Conservation (phyloP, 2,888 invertebrate genomes). For the Nephrotoma guestfalica region DNA sequence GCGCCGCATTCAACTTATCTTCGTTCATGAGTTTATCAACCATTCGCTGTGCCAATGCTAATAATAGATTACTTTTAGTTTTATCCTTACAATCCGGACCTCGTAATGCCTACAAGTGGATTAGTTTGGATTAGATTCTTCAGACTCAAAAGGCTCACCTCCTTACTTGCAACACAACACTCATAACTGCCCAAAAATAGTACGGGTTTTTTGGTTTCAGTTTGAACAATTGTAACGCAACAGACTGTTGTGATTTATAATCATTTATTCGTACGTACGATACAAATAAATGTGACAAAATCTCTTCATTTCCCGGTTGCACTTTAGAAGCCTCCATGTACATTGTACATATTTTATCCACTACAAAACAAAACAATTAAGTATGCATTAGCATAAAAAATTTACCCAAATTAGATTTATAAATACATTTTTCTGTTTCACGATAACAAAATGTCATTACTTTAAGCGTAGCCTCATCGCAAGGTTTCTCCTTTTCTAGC, state of each 20-base stretch:
- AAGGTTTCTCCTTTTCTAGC: constrained; percentile 63
- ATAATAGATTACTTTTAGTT: constrained; percentile 50
- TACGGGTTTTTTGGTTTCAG: constrained; percentile 87
- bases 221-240: constrained; percentile 83
- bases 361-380: constrained; percentile 35
- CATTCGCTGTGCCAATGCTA: constrained; percentile 88
- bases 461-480: constrained; percentile 86
- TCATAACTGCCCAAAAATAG: constrained; percentile 98
- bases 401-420: not conserved
- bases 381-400: not conserved
- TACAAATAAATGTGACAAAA: constrained; percentile 90
- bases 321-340: constrained; percentile 80
- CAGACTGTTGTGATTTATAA: constrained; percentile 78
- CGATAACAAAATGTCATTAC: constrained; percentile 91
- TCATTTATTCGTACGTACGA: constrained; percentile 83
- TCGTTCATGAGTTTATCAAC: constrained; percentile 76
- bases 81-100: constrained; percentile 36
- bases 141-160: not conserved
- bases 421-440: constrained; percentile 79
- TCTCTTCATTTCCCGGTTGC: constrained; percentile 79
- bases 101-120: constrained; percentile 26
- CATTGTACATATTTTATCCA: constrained; percentile 73
- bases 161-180: constrained; percentile 77
- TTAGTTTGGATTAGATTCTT: not conserved
- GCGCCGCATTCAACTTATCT: constrained; percentile 82